These are phyloP conservation scores for Dynastes grantii DNA, from an alignment of 2,888 invertebrate species.

Conservation along the genomic window DNA sequence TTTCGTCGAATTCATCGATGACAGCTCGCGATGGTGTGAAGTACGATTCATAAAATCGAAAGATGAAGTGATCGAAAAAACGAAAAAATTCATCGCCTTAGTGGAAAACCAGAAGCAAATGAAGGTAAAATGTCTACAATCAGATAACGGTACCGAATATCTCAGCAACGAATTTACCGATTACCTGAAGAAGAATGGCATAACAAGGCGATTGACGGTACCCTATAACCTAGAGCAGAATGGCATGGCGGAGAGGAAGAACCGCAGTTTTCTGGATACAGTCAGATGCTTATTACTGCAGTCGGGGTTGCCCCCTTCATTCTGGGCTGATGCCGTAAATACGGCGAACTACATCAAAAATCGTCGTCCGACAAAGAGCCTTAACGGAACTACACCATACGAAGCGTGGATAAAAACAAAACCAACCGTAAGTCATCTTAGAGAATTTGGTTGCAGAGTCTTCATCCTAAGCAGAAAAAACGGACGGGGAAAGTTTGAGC, in stretches of 20 bases:
- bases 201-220: conserved; percentile 52
- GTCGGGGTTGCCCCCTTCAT: conserved; percentile 52
- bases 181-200: conserved; percentile 51
- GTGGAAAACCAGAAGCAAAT: conserved; percentile 57
- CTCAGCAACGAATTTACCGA: neutral
- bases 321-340: conserved; percentile 64
- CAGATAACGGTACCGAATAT: conserved; percentile 9
- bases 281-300: conserved; percentile 61
- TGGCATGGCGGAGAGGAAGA: conserved; percentile 56
- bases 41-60: conserved; percentile 51
- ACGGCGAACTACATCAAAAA: conserved; percentile 63
- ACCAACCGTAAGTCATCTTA: conserved; percentile 57
- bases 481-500: conserved; percentile 57
- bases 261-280: conserved; percentile 61
- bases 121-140: conserved; percentile 46
- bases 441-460: conserved; percentile 59
- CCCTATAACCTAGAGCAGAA: conserved; percentile 57
- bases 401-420: conserved; percentile 57
- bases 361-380: conserved; percentile 59
- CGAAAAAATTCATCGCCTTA: conserved; percentile 37
- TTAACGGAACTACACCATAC: conserved; percentile 50
- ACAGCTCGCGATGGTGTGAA: conserved; percentile 56
- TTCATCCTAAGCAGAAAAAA: conserved; percentile 54
- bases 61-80: conserved; percentile 54
- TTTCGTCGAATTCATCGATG: conserved; percentile 59